phyloP scores from a whole-genome alignment of 2,888 invertebrate species.

The Toxonevra muliebris region DNA sequence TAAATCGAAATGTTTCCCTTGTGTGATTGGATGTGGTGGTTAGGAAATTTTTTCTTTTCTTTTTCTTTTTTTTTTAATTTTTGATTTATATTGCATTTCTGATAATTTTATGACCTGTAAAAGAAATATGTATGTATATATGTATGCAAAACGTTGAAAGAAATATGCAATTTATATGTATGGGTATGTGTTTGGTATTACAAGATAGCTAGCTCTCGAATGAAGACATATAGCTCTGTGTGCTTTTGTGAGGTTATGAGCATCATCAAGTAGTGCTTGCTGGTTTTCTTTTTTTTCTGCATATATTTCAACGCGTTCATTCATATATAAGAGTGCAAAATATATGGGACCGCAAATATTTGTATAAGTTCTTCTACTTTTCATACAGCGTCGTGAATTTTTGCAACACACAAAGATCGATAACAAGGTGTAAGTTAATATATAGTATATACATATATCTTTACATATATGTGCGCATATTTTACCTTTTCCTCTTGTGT shows the following conservation, averaged over 20 bases:
- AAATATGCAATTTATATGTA: not conserved
- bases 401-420: not conserved
- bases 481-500: not conserved
- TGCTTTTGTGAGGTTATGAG: conserved; percentile 17
- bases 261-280: not conserved
- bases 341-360: conserved; percentile 23
- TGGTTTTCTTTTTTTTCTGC: not conserved
- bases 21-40: conserved; percentile 7
- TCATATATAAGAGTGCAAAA: conserved; percentile 8
- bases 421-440: not conserved
- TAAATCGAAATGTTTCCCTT: conserved; percentile 9
- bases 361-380: not conserved
- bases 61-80: conserved; percentile 3
- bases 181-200: not conserved
- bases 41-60: not conserved
- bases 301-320: not conserved
- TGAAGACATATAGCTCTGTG: conserved; percentile 12
- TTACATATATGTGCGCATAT: not conserved
- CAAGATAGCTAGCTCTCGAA: not conserved
- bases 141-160: not conserved
- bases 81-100: conserved; percentile 30
- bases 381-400: too few relatives aligned
- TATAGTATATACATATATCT: not conserved
- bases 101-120: conserved; percentile 33
- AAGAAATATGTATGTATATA: conserved; percentile 3